Base-by-base conservation (phyloP, 2,113 vertebrate genomes). In the Myotis davidii region DNA sequence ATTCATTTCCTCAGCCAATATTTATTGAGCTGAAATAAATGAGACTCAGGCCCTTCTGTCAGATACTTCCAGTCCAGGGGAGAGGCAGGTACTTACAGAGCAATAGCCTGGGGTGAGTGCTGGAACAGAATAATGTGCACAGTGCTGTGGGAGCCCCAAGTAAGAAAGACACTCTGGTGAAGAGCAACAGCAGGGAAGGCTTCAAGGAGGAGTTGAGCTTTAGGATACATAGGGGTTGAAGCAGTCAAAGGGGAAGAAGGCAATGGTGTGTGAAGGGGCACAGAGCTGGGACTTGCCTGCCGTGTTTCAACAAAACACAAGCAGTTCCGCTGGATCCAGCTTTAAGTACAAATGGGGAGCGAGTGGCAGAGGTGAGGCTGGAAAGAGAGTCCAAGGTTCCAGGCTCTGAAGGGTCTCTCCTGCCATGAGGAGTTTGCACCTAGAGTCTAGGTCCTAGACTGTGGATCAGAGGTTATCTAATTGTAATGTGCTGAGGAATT, bases 271-370 rank as follows among this genome's bases (percentile, higher is more conserved):
- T 81, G 42, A 93, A 70, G 76, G 76, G 23, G 8, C 13, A 25
- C 20, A 69, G 29, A 78, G 50, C 42, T 21, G 18, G 48, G 45
- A 27, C 11, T 27, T 50, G 45, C 17, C 83, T 88, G 39, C 14
- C 81, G 54, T 83, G 67, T 78, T 72, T 78, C 76, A 96, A 17
- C 73, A 91, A 76, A 88, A 69, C 37, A 42, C 39, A 39, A 70
- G 56, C 21, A n/a, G 21, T 91, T 86, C 77, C 18, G 39, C 25
- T 72, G 37, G 52, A 14, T 23, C 2, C 37, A 90, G 67, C 7
- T 81, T 17, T 77, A 50, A 85, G 48, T 32, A 72, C 29, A 91
- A 85, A 93, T 10, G 6, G 50, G 48, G 61, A n/a, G 6, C 42
- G 29, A 91, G 45, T 76, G 37, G 34, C 29, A 1, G 82, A 81